Base-by-base conservation (phyloP, 1,140 invertebrate species). In the Cardiocondyla obscurior region DNA sequence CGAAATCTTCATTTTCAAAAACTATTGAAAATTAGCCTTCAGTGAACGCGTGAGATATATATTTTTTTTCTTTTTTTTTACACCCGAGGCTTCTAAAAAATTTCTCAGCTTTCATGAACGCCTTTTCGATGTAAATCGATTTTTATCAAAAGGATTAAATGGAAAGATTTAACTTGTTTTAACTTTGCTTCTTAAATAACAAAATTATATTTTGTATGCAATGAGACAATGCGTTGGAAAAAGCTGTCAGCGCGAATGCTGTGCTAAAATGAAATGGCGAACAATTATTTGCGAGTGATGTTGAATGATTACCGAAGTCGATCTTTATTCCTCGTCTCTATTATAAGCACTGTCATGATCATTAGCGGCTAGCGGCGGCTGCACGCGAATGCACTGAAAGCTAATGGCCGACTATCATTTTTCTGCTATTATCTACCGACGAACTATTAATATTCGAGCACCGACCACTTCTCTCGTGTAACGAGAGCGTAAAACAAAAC, bases 361-460 rank as follows among this genome's bases (percentile, higher is more conserved):
- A 51, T 69, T 69, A 69, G 46, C n/a, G 46, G 39, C 42, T 39
- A 46, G 42, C 25, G 25, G 42, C 39, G 62, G 12, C 28, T n/a
- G 65, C 46, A 69, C 65, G 46, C 44, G 65, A 7, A 6, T 33
- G 65, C 46, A 69, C 65, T 53, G 28, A 51, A 69, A 69, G 28
- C 22, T 69, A 69, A 69, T 69, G 30, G 46, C 10, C 65, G 44
- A 69, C 65, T 69, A 69, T 69, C 65, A 69, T 69, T 69, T 69
- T 69, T 69, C 65, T 30, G 46, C 65, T 69, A 69, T 53, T 69
- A 69, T 69, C 28, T 69, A 69, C 28, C 46, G 28, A 19, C n/a
- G 28, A 69, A 69, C 65, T 69, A 33, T 69, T 69, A 69, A 69
- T 69, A 69, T 69, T 51, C 44, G 30, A 60, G 57, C 30, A 60